Evolutionary conservation across 1,140 invertebrate genomes (phyloP).

Genomic region (Magallana angulata): DNA sequence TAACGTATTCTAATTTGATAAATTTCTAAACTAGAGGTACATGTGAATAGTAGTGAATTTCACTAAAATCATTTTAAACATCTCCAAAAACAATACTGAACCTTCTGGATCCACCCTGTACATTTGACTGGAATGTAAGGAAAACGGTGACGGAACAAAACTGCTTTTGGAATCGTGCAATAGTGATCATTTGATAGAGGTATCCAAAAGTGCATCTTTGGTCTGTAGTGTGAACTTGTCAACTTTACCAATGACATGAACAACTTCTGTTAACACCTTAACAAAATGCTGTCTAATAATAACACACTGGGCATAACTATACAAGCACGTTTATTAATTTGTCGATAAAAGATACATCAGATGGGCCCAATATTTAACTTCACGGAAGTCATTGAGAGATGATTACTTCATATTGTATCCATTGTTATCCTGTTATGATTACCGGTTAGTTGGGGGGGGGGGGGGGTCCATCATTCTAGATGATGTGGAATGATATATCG

Average conservation of each 20-base stretch:
- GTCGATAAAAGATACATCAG: not conserved
- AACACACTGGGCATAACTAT: not conserved
- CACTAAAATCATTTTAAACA: not conserved
- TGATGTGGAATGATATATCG: no score
- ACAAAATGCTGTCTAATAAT: not conserved
- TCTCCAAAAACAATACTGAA: not conserved
- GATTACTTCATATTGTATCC: no score
- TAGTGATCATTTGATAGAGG: slow-evolving; percentile 35
- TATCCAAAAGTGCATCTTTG: slow-evolving; percentile 12
- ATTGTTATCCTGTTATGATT: no score
- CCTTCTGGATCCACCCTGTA: slow-evolving; percentile 31
- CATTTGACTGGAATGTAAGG: slow-evolving; percentile 15
- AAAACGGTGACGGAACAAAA: slow-evolving; percentile 26
- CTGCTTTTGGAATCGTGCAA: slow-evolving; percentile 32
- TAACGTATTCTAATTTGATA: no score
- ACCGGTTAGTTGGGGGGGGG: no score
- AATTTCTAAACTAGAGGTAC: not conserved
- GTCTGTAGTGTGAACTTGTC: slow-evolving; percentile 35
- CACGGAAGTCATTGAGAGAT: no score
- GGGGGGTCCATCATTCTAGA: no score
- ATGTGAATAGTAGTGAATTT: not conserved
- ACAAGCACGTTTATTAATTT: not conserved
- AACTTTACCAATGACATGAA: slow-evolving; percentile 33
- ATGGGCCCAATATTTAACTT: not conserved
- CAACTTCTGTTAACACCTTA: slow-evolving; percentile 14